Percentiles rank a stretch among this genome's conserved stretches.
Evolutionary conservation across 2,888 invertebrate species (phyloP).

Genomic region (Diarsia brunnea): DNA sequence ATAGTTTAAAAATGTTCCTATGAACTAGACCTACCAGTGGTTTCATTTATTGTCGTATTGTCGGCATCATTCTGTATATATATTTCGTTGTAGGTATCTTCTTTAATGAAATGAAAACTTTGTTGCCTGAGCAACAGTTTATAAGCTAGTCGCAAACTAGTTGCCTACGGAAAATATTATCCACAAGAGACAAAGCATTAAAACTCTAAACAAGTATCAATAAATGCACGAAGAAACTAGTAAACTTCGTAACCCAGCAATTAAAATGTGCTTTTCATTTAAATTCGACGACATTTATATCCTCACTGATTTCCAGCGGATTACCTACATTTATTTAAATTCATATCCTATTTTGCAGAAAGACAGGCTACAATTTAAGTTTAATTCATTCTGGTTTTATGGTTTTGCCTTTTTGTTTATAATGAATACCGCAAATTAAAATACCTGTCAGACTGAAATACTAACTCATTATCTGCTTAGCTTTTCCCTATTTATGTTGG

Average conservation of each 20-base stretch:
- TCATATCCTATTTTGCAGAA: not conserved
- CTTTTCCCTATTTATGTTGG: not conserved
- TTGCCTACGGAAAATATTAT: not conserved
- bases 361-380: not conserved
- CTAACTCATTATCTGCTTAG: not conserved
- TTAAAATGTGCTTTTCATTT: conserved; percentile 50
- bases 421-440: not conserved
- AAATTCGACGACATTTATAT: conserved; percentile 47
- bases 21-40: too few species aligned
- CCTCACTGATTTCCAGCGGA: conserved; percentile 21
- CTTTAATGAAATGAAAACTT: too few species aligned
- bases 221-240: not conserved
- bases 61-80: too few species aligned
- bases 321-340: conserved; percentile 43
- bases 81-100: too few species aligned
- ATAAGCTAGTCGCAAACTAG: too few species aligned
- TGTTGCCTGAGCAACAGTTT: too few species aligned
- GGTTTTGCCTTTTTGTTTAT: not conserved
- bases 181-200: not conserved
- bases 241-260: conserved; percentile 11
- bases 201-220: not conserved
- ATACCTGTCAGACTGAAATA: not conserved
- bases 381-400: not conserved
- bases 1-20: too few species aligned
- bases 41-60: too few species aligned